Evolutionary conservation across 2,113 vertebrate genomes (phyloP), one percentile per base, ranked within the genome.

Genomic region (Crotophaga sulcirostris): DNA sequence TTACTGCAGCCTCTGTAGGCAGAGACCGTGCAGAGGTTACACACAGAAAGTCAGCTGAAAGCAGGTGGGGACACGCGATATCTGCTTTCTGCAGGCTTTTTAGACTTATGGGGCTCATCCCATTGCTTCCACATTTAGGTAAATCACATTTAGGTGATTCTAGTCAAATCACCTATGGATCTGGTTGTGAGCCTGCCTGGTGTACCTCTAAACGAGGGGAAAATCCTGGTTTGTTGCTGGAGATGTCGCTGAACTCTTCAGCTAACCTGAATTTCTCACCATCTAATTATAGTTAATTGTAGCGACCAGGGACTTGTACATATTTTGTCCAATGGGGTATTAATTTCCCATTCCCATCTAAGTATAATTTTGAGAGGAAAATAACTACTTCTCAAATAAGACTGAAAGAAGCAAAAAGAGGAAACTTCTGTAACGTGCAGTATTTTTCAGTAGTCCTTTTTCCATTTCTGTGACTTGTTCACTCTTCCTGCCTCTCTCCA

Each of bases 401-500:
- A 84, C 34, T 31, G 56, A 84, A 77, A 72, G 45, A 87, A 40
- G 33, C 16, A 64, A 74, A 49, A 82, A 36, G 36, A 70, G 86
- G 13, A 19, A 73, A 42, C 60, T 17, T 74, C 38, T 34, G 12
- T 33, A 40, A 2, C 3, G 29, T 0, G 0, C 7, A 34, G 13
- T 51, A 13, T 23, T 78, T 84, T 75, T 80, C 52, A 55, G 40
- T 19, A 72, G 38, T 6, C 6, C 20, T 68, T 78, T 78, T 55
- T 44, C 38, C 38, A 56, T 38, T 68, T 88, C 67, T 3, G 2
- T 67, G 29, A 63, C 16, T 26, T 68, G 6, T 11, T 85, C 7
- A 29, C 34, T 94, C 75, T 81, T 91, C 47, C 52, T 70, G 38
- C 19, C 40, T 64, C 34, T 84, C 33, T 33, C 15, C 17, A 51